Evolutionary conservation across 2,888 invertebrate genomes (phyloP).

Genomic region (Protophormia terraenovae): DNA sequence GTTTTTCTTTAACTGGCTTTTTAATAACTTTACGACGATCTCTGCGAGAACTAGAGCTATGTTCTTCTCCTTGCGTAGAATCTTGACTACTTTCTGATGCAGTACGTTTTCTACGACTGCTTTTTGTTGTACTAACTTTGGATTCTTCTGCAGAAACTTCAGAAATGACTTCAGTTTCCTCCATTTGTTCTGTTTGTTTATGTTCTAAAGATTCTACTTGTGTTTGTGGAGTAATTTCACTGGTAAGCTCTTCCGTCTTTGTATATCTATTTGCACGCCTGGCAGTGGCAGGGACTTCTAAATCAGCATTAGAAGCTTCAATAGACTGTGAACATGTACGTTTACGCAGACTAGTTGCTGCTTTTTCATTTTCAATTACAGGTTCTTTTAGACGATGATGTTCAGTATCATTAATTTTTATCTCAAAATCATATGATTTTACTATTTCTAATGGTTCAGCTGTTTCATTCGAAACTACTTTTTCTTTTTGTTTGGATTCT

Average conservation of each 20-base stretch:
- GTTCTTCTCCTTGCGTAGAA: background rate
- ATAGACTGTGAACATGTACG: background rate
- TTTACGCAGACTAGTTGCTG: background rate
- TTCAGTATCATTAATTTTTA: conserved; percentile 43
- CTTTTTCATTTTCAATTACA: background rate
- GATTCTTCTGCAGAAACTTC: background rate
- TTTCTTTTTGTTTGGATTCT: no score
- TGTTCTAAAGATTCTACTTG: background rate
- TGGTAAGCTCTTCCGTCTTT: background rate
- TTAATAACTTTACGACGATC: conserved; percentile 8
- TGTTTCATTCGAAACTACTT: background rate
- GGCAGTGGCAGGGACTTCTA: background rate
- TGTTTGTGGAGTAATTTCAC: background rate
- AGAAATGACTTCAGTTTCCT: background rate
- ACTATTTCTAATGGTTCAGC: background rate
- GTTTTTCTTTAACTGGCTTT: background rate
- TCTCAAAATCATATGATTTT: conserved; percentile 44
- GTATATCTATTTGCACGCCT: background rate
- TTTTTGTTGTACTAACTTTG: background rate
- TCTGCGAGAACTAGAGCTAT: background rate
- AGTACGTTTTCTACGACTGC: background rate
- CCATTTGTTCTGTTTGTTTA: background rate
- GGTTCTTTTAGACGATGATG: background rate
- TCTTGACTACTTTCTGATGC: conserved; percentile 16
- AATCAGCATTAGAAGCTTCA: background rate